A percentile compares a stretch with the other conserved stretches of the same genome.
Conservation (phyloP, 92 coral and sea anemone species). For the Zoanthus gigantus region DNA sequence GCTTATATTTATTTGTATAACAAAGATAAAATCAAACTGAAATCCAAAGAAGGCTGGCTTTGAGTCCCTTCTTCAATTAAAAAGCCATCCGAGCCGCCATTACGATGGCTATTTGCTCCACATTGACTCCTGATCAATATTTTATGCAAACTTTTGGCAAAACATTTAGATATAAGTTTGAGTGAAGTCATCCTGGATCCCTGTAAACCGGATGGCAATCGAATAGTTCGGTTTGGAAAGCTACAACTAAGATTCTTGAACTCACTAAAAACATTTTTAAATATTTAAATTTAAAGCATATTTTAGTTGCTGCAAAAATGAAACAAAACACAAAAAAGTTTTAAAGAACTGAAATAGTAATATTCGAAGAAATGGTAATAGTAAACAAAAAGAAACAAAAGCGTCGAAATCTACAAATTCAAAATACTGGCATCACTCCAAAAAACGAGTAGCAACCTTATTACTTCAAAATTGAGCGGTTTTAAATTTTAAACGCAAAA, state of each 20-base stretch:
- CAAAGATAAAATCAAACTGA: background rate
- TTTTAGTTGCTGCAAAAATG: background rate
- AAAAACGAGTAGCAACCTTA: background rate
- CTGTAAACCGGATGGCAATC: background rate
- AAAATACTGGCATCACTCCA: background rate
- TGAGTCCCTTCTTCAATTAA: background rate
- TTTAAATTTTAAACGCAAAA: background rate
- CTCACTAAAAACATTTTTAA: too few species aligned
- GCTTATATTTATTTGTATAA: too few species aligned
- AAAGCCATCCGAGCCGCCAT: constrained; percentile 20
- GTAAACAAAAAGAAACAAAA: too few species aligned
- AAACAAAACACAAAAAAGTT: background rate
- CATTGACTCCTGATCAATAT: constrained; percentile 30
- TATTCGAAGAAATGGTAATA: background rate
- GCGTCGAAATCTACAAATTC: background rate
- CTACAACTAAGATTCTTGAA: background rate
- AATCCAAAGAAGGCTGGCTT: background rate
- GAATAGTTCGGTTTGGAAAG: background rate
- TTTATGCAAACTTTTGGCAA: constrained; percentile 30
- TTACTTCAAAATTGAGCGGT: background rate
- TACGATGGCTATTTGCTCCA: constrained; percentile 17
- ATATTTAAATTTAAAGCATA: too few species aligned
- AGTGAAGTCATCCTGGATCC: background rate
- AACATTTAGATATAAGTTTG: background rate
- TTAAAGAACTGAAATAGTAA: background rate